These are phyloP conservation scores for Merops nubicus DNA, from an alignment of 2,113 vertebrate species.

Conservation along the genomic window DNA sequence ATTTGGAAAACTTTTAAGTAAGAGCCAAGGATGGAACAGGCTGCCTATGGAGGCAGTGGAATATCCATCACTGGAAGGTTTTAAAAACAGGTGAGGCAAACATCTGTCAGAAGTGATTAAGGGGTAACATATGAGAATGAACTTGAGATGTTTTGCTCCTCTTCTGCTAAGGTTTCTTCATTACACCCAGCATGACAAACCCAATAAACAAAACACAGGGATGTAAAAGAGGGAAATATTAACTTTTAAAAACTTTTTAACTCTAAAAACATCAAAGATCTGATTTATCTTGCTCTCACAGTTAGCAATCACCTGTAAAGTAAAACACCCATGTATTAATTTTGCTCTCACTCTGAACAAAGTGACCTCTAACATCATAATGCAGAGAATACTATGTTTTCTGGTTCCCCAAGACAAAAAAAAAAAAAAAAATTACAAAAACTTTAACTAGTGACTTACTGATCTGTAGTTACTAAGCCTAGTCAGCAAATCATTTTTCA, in stretches of 20 bases:
- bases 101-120: neutral
- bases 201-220: no score
- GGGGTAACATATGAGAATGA: neutral
- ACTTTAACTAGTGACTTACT: neutral
- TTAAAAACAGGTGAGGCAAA: slow-evolving; percentile 15
- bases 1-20: slow-evolving; percentile 43
- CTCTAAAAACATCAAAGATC: neutral
- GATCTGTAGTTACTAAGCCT: neutral
- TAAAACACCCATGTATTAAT: neutral
- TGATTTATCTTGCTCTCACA: neutral
- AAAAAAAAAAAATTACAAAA: neutral
- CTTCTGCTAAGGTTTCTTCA: neutral
- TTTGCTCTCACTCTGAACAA: neutral
- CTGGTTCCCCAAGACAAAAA: neutral
- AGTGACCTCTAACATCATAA: neutral
- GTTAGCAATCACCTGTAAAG: neutral
- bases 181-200: neutral
- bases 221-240: no score
- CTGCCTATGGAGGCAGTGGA: neutral
- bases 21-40: slow-evolving; percentile 9
- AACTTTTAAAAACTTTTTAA: neutral
- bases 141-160: neutral
- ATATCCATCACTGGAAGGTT: slow-evolving; percentile 13
- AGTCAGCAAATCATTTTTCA: neutral
- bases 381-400: neutral